Evolutionary conservation across 2,888 invertebrate species (phyloP), one percentile per base, ranked within the genome.

Genomic region (Noctua pronuba): DNA sequence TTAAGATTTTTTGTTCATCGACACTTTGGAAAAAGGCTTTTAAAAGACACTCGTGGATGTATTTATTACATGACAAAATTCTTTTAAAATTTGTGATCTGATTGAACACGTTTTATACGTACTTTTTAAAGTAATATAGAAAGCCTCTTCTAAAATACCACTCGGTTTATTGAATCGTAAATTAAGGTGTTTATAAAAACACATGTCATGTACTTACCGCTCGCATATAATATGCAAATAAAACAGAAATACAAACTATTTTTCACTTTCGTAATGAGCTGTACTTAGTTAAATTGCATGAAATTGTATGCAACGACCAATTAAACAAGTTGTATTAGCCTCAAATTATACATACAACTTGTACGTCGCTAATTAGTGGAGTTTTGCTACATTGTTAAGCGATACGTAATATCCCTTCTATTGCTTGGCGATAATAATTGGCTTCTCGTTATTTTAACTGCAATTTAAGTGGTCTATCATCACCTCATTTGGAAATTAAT

Each of bases 231-330:
- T 52, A 66, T 69, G 41, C 64, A 75, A 82, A 80, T 69, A 75
- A 84, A 86, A 78, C 64, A 75, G 44, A n/a, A 77, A 76, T 64
- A 85, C 66, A 64, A 77, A 81, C 73, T 77, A 85, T 80, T 86
- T 84, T 79, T 75, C 85, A 85, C 70, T 68, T 69, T 86, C 75
- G 81, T 88, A 88, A 90, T 87, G 81, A 83, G 82, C 71, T 81
- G 71, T 86, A 86, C 77, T 88, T 86, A 86, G 75, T 87, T 88
- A 88, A 91, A 89, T 89, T 89, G 88, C 87, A 89, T 90, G 87
- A 89, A 89, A 91, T 89, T 88, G 87, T 86, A 88, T 86, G 85
- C 87, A 89, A 88, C 88, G 83, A 88, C 80, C 86, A 85, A 89
- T 89, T 89, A 90, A 87, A 86, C 87, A 87, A 86, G 83, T 87